phyloP scores from a whole-genome alignment of 2,797 vertebrate genomes.

The Pyrrhura leucotis region DNA sequence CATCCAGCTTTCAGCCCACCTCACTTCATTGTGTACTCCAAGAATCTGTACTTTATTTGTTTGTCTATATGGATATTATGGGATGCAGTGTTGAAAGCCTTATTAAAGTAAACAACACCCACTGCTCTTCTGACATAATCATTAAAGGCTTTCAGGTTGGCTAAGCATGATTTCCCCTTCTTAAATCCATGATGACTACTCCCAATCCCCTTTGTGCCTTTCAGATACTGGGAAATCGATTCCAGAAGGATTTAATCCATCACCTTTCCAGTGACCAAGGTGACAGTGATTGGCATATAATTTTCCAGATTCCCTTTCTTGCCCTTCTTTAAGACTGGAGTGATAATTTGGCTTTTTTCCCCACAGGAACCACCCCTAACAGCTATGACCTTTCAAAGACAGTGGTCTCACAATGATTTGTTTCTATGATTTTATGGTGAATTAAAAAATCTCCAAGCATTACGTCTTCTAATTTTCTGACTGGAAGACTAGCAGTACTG shows the following conservation, averaged over 20 bases:
- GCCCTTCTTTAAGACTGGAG: neutral
- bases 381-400: neutral
- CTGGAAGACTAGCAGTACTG: neutral
- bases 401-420: neutral
- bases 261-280: neutral
- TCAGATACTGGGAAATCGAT: neutral
- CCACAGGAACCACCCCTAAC: neutral
- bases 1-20: neutral
- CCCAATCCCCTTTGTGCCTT: neutral
- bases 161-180: neutral
- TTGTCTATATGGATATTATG: neutral
- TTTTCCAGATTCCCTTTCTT: neutral
- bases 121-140: accelerated
- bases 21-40: neutral
- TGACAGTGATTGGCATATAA: neutral
- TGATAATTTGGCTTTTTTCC: neutral
- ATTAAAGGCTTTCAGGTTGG: neutral
- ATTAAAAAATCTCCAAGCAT: neutral
- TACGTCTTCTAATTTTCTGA: neutral
- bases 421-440: neutral
- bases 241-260: neutral
- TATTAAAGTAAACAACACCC: neutral
- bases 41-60: neutral
- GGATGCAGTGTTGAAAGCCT: neutral
- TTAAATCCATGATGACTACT: neutral